Evolutionary conservation across 1,140 invertebrate species (phyloP).

Genomic region (Zophobas morio): DNA sequence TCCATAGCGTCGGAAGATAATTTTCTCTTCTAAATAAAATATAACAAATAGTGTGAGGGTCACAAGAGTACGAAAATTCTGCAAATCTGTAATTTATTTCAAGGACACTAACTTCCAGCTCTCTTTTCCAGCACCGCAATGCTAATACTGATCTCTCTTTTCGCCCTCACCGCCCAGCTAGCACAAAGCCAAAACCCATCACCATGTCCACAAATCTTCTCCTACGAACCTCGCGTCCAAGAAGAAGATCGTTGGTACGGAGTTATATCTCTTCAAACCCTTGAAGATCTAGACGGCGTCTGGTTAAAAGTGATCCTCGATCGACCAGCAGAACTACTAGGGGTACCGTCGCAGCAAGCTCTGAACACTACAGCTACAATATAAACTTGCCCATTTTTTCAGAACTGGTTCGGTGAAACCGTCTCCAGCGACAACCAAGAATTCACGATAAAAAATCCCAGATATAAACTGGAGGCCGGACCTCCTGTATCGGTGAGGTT

Average conservation of each 20-base stretch:
- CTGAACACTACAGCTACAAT: too few relatives aligned
- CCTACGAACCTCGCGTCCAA: conserved; percentile 63
- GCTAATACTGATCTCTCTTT: conserved; percentile 5
- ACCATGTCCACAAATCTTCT: conserved; percentile 68
- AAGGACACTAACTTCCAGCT: neutral
- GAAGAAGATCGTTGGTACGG: conserved; percentile 65
- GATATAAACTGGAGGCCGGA: conserved; percentile 58
- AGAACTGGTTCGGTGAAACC: conserved; percentile 63
- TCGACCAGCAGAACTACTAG: conserved; percentile 57
- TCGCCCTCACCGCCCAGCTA: neutral
- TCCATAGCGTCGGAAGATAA: too few relatives aligned
- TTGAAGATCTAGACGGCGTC: conserved; percentile 59
- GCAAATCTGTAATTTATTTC: too few relatives aligned
- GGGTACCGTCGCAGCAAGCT: conserved; percentile 50
- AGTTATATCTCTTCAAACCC: conserved; percentile 58
- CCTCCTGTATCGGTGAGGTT: conserved; percentile 57
- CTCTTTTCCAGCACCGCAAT: neutral
- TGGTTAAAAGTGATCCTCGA: conserved; percentile 61
- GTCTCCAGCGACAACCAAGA: conserved; percentile 57
- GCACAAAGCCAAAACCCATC: conserved; percentile 51
- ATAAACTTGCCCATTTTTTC: too few relatives aligned
- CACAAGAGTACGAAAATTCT: too few relatives aligned
- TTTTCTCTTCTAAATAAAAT: too few relatives aligned
- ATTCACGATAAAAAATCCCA: conserved; percentile 59
- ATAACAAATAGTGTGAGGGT: too few relatives aligned